Conservation (phyloP, 2,113 vertebrate species). For the Rhizomys pruinosus region DNA sequence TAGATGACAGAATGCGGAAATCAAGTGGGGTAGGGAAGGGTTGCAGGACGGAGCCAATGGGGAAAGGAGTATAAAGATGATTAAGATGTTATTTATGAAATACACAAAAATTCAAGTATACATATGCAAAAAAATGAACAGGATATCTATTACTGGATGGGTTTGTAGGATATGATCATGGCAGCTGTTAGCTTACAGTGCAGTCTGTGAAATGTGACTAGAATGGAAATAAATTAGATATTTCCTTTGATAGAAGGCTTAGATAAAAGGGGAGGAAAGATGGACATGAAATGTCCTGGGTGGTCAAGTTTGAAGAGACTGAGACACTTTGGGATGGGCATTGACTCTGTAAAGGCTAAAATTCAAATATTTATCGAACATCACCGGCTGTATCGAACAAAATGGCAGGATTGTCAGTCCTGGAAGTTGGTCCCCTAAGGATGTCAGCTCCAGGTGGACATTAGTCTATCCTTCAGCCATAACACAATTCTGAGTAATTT, state of each 20-base stretch:
- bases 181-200: fast-evolving
- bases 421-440: neutral
- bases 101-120: too few species aligned
- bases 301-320: neutral
- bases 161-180: neutral
- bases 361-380: neutral
- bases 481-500: neutral
- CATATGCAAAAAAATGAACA: neutral
- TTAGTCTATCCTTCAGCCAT: neutral
- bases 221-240: neutral
- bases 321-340: neutral
- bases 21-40: too few species aligned
- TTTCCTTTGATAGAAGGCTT: neutral
- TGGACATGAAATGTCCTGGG: neutral
- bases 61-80: too few species aligned
- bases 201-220: neutral
- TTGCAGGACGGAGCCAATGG: too few species aligned
- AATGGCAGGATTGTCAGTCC: neutral
- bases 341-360: neutral
- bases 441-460: neutral
- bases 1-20: too few species aligned
- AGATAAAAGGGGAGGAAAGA: neutral
- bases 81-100: too few species aligned
- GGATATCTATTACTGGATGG: neutral
- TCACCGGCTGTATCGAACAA: neutral